Evolutionary conservation across 1,140 invertebrate species (phyloP), one percentile per base, ranked within the genome.

Genomic region (Goniozus legneri): DNA sequence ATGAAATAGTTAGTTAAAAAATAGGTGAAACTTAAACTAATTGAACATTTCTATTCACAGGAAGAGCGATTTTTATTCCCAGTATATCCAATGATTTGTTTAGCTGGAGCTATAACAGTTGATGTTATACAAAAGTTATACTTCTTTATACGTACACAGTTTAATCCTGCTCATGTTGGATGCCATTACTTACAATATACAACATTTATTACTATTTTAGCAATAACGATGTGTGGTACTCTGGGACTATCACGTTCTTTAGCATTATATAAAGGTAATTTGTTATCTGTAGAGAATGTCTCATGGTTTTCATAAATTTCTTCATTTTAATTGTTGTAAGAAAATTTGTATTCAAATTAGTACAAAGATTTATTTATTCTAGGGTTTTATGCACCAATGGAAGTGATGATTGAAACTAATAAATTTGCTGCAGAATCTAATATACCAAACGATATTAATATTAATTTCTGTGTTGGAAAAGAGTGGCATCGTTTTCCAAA

Each of bases 401-500:
- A 94, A 58, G 73, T 93, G n/a, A 88, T 92, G 69, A 84, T 89
- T 69, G 86, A 92, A 73, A 71, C 90, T 2, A 85, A 88, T 64
- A 80, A 83, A 50, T 73, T 86, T 47, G 77, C 83, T 12, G 65
- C 71, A 0, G 79, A 82, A 44, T 75, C 80, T 16, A 76, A 76
- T 37, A 56, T 84, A 38, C 73, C 80, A 3, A 58, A 71, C 10
- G 77, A 80, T 42, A 67, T 78, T 21, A 76, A 83, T 40, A 82
- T 89, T 3, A 91, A 91, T 55, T 83, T 99, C 7, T 99, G 97
- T 72, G 83, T 95, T 56, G 96, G 95, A 10, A 98, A 98, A 79
- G 97, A 99, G 64, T 99, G 97, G 97, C 84, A 99, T 73, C 80
- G 97, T 30, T 99, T 91, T 71, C 95, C 97, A 0, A 89, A 88